These are phyloP conservation scores for Acrocephalus kingi DNA, from an alignment of 2,113 vertebrate species.

Conservation along the genomic window DNA sequence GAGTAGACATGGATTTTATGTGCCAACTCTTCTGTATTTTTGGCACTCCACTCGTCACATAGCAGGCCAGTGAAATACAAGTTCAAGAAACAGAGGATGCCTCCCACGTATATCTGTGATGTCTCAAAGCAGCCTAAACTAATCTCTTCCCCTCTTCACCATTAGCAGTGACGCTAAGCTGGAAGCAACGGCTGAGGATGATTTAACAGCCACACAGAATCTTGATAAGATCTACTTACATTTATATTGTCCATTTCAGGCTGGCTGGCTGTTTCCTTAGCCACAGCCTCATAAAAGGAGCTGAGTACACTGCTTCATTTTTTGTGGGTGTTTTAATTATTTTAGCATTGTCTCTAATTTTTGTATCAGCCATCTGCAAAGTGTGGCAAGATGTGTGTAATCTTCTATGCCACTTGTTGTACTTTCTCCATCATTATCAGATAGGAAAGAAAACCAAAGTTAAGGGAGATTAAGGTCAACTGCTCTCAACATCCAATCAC, in stretches of 20 bases:
- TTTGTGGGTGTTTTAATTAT: conserved; percentile 47
- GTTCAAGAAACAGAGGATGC: conserved; percentile 30
- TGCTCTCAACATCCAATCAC: conserved; percentile 22
- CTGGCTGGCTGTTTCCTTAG: conserved; percentile 35
- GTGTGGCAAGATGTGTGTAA: conserved; percentile 14
- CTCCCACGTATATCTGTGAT: not conserved
- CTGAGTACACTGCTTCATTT: conserved; percentile 10
- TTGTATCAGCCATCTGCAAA: conserved; percentile 50
- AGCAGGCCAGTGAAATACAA: conserved; percentile 31
- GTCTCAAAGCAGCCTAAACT: conserved; percentile 36
- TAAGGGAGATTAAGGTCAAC: conserved; percentile 59
- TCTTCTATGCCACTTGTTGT: conserved; percentile 27
- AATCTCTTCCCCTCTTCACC: conserved; percentile 32
- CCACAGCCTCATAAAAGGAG: conserved; percentile 23
- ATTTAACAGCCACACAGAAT: conserved; percentile 42
- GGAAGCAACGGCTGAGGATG: not conserved
- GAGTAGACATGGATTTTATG: conserved; percentile 48
- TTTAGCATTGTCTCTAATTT: conserved; percentile 49
- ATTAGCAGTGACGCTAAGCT: not conserved
- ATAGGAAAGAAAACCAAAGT: conserved; percentile 51
- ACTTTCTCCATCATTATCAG: conserved; percentile 49
- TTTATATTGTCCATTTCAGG: conserved; percentile 24
- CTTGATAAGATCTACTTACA: conserved; percentile 62
- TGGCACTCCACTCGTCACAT: conserved; percentile 43
- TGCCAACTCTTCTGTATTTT: conserved; percentile 51